These are phyloP conservation scores for Serranus cabrilla DNA, from an alignment of 2,797 vertebrate genomes.

Conservation along the genomic window DNA sequence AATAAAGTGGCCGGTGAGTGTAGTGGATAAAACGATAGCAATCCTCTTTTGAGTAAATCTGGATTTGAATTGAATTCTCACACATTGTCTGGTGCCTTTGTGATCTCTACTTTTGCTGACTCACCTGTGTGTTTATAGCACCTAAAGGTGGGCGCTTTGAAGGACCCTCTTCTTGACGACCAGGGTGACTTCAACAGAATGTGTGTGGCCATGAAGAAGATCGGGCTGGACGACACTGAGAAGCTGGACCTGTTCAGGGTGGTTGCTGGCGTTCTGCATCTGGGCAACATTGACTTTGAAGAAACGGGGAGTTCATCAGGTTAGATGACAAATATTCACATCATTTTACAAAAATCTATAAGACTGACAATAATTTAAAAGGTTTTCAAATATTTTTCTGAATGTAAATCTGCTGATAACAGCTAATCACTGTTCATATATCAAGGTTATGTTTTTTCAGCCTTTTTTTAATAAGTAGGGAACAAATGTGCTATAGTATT, in stretches of 20 bases:
- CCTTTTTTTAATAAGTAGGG: no score
- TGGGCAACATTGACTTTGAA: slow-evolving; percentile 98
- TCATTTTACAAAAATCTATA: neutral
- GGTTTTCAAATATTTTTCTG: no score
- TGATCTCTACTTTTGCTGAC: neutral
- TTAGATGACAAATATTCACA: slow-evolving; percentile 56
- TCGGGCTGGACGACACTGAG: slow-evolving; percentile 95
- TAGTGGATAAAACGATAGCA: neutral
- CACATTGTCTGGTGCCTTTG: neutral
- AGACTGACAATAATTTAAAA: neutral
- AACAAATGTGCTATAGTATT: neutral
- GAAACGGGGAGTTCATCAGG: slow-evolving; percentile 97
- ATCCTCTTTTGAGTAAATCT: slow-evolving; percentile 32
- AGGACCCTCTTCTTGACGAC: slow-evolving; percentile 96
- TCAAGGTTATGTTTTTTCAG: no score
- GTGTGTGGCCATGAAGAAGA: slow-evolving; percentile 98
- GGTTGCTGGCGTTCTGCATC: slow-evolving; percentile 96
- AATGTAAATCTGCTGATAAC: neutral
- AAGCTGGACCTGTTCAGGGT: slow-evolving; percentile 98
- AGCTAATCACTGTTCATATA: no score
- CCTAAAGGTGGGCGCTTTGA: slow-evolving; percentile 91
- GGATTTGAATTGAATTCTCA: slow-evolving; percentile 22
- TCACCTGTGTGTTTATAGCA: slow-evolving; percentile 82
- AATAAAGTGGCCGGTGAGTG: no score
- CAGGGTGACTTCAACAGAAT: slow-evolving; percentile 97